Percentiles rank a stretch among this genome's conserved stretches.
These are phyloP conservation scores for Malurus cyaneus DNA, from an alignment of 2,113 vertebrate genomes.

Conservation along the genomic window DNA sequence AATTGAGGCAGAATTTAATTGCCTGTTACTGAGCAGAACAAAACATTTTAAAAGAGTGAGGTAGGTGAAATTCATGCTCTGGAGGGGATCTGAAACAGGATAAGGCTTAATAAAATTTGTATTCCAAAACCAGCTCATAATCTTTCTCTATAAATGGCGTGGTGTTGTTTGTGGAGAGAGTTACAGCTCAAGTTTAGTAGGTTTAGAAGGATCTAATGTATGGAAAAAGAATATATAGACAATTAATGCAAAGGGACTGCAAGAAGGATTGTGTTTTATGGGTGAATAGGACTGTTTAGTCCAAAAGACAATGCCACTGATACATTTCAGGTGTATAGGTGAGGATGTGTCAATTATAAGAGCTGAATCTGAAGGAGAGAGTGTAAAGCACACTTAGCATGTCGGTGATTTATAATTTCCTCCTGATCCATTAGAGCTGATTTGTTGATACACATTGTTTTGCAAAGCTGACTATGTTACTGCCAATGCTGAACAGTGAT, in stretches of 20 bases:
- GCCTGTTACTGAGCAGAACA: neutral
- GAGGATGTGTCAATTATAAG: neutral
- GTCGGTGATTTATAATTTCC: neutral
- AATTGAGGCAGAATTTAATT: neutral
- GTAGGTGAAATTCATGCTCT: neutral
- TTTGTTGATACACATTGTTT: neutral
- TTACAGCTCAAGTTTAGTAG: neutral
- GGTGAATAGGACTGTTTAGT: neutral
- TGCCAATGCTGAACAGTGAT: neutral
- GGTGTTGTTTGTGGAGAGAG: neutral
- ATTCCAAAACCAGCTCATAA: neutral
- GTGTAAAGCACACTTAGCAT: neutral
- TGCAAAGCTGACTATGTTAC: neutral
- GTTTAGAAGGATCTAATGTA: neutral
- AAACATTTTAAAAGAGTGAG: neutral
- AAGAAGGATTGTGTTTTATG: neutral
- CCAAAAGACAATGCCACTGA: rapidly evolving
- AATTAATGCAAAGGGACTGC: neutral
- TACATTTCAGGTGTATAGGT: neutral
- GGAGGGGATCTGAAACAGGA: neutral
- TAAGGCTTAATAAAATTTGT: neutral
- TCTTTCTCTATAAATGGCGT: neutral
- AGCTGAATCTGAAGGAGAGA: neutral
- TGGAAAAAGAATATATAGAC: neutral
- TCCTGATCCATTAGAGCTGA: neutral